Evolutionary conservation across 2,888 invertebrate genomes (phyloP), one percentile per base, ranked within the genome.

Genomic region (Ametastegia equiseti): DNA sequence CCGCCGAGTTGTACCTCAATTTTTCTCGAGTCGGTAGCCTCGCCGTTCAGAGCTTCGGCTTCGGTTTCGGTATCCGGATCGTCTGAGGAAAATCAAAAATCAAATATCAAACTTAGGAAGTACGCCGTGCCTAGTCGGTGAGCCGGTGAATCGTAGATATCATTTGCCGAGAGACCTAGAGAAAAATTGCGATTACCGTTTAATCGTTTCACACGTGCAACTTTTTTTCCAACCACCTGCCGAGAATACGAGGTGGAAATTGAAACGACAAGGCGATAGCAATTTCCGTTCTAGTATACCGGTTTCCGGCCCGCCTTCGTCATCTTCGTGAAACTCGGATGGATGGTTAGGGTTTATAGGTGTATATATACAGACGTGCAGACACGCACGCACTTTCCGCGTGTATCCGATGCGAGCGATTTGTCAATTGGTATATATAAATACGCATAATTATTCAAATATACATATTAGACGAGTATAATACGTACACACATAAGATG

Each of bases 1-100:
- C 97, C 97, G 6, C 97, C 97, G 30, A 97, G 93, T 80, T 96
- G 96, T 60, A 97, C 97, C 88, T 97, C 97, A 82, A 96, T 94
- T 87, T 95, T 95, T 86, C 96, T 94, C 54, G 94, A 89, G 82
- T 91, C 91, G 75, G 89, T 89, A 2, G 89, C 86, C 81, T 91
- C 90, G 19, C 91, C 91, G 83, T 91, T 91, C 83, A 90, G 81
- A 19, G 91, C 90, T 60, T 89, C 88, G 50, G 91, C 91, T 82
- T 91, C 91, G 63, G 88, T 90, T 84, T 91, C 91, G 85, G 89
- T 87, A 80, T 90, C 90, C 75, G 91, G 88, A 86, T 91, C 88
- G 80, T 89, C 91, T 91, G 83, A 15, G 23, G 42, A 27, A 23
- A 42, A 45, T 27, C 13, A 3, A 23, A 69, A 75, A 71, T 45